Percentiles rank a stretch among this genome's conserved stretches.
Evolutionary conservation across 2,888 invertebrate species (phyloP).

Genomic region (Diarsia rubi): DNA sequence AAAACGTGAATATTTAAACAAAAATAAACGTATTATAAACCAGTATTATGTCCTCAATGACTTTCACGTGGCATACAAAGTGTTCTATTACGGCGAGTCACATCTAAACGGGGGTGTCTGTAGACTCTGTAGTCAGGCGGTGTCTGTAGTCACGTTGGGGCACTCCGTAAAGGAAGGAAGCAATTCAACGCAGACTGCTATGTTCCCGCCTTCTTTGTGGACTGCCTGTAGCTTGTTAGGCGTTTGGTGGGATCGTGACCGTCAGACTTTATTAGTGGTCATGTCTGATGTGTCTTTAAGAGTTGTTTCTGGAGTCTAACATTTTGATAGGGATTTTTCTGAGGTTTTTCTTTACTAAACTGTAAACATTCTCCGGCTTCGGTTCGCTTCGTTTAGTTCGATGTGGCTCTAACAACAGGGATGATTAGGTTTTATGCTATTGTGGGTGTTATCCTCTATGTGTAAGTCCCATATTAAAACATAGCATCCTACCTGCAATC

Average conservation of each 20-base stretch:
- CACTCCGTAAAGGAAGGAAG: constrained; percentile 68
- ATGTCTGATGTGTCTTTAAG: constrained; percentile 9
- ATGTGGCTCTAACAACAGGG: background rate
- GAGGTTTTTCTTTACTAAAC: background rate
- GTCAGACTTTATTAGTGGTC: constrained; percentile 14
- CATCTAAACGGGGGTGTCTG: constrained; percentile 43
- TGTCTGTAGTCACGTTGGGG: constrained; percentile 66
- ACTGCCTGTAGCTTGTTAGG: constrained; percentile 47
- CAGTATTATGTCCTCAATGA: constrained; percentile 28
- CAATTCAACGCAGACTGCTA: constrained; percentile 65
- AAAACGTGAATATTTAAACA: constrained; percentile 33
- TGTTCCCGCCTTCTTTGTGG: constrained; percentile 64
- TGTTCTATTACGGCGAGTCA: constrained; percentile 47
- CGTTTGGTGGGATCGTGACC: constrained; percentile 44
- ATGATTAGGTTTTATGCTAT: background rate
- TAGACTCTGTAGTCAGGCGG: constrained; percentile 38
- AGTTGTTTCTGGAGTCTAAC: background rate
- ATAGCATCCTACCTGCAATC: no score
- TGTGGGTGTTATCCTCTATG: no score
- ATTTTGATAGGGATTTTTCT: background rate
- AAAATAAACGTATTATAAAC: constrained; percentile 46
- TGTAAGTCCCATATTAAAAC: no score
- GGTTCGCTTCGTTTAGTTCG: no score
- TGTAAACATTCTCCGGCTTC: background rate
- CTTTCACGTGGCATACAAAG: constrained; percentile 45